Evolutionary conservation across 2,797 vertebrate species (phyloP), one percentile per base, ranked within the genome.

Genomic region (Neosalanx taihuensis): DNA sequence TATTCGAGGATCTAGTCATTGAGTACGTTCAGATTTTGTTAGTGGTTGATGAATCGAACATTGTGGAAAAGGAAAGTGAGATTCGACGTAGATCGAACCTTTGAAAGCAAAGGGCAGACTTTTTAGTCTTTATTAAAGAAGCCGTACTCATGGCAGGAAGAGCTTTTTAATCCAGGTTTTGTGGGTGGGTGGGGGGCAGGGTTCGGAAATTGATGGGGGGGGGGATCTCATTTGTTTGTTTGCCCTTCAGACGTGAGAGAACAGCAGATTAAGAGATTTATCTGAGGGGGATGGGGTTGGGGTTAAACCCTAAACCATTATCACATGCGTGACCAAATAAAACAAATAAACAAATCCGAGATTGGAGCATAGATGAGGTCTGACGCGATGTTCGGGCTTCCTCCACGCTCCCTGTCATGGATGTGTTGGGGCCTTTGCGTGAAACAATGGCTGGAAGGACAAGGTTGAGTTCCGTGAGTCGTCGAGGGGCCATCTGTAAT

Each of bases 181-280:
- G 49, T 12, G 51, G 31, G 63, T 15, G 64, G 17, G 56, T 53
- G 15, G 15, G 60, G 3, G 58, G 1, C 35, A 3, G 23, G 23
- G 26, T 46, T 4, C 30, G 57, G 29, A 12, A 61, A 26, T 30
- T 23, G 76, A 66, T 63, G 0, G 71, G 81, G 76, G 79, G 6
- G 13, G n/a, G 26, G 53, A 69, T 88, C 81, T 77, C 83, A 86
- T 91, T 90, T 91, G 88, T 91, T 90, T 91, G 86, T 91, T 87
- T 90, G 86, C 83, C 87, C 87, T 89, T 85, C 87, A 92, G 91
- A 91, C 86, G 79, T 89, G 87, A 85, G 81, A n/a, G 75, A 63
- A 79, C 83, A 88, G 86, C 85, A 90, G 92, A 92, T 92, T 92
- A 92, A 90, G 83, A 89, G 89, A 89, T 91, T 92, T 89, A 85